phyloP scores from a whole-genome alignment of 2,113 vertebrate genomes.

The Speoplatyrhinus poulsoni region DNA sequence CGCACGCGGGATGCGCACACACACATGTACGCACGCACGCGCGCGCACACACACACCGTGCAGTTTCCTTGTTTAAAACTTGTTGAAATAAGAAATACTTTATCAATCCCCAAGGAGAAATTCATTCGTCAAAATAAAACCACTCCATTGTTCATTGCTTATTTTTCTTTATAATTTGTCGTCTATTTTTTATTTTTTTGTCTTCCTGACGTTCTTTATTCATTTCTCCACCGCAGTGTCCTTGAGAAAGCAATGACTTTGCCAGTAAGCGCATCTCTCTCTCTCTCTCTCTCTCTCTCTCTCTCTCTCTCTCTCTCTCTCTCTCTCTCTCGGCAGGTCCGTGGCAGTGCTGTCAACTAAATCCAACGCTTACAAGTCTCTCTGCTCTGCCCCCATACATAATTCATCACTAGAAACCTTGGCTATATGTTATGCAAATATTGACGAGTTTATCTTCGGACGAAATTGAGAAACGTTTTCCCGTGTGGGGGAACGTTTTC shows the following conservation, averaged over 20 bases:
- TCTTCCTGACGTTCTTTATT: conserved; percentile 27
- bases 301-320: conserved; percentile 23
- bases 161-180: not conserved
- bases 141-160: not conserved
- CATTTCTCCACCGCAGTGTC: conserved; percentile 73
- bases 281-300: conserved; percentile 41
- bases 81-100: not conserved
- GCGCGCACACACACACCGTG: too few relatives aligned
- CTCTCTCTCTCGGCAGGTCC: not conserved
- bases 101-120: not conserved
- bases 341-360: conserved; percentile 38
- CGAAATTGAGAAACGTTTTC: conserved; percentile 22
- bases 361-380: conserved; percentile 40
- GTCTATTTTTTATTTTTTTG: not conserved
- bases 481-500: conserved; percentile 18
- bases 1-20: too few relatives aligned
- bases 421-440: conserved; percentile 53
- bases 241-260: conserved; percentile 75
- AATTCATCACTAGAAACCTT: conserved; percentile 54
- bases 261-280: conserved; percentile 55
- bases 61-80: too few relatives aligned
- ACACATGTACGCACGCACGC: too few relatives aligned
- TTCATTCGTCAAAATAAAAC: not conserved
- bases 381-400: conserved; percentile 57
- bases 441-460: conserved; percentile 49